phyloP scores from a whole-genome alignment of 1,140 invertebrate genomes.

The Bombyx mori region ASM3026992v2 NC_085108.1:3282001-3282500 shows the following conservation, averaged over 20 bases:
- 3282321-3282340: conserved; percentile 50
- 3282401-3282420: conserved; percentile 55
- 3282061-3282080: conserved; percentile 59
- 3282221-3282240: conserved; percentile 22
- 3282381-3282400: conserved; percentile 18
- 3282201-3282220: conserved; percentile 45
- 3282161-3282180: conserved; percentile 51
- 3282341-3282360: conserved; percentile 52
- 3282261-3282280: conserved; percentile 52
- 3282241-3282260: conserved; percentile 40
- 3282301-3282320: conserved; percentile 47
- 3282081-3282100: conserved; percentile 54
- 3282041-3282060: conserved; percentile 9
- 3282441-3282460: conserved; percentile 49
- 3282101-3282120: conserved; percentile 64
- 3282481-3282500: conserved; percentile 42
- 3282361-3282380: conserved; percentile 43
- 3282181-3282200: conserved; percentile 41
- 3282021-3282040: no score
- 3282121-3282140: conserved; percentile 61
- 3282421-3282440: conserved; percentile 28
- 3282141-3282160: conserved; percentile 38
- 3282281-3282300: conserved; percentile 42
- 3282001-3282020: conserved; percentile 4
- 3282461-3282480: conserved; percentile 51